Conservation (phyloP, 2,113 vertebrate species). For the Chionodraco myersi region DNA sequence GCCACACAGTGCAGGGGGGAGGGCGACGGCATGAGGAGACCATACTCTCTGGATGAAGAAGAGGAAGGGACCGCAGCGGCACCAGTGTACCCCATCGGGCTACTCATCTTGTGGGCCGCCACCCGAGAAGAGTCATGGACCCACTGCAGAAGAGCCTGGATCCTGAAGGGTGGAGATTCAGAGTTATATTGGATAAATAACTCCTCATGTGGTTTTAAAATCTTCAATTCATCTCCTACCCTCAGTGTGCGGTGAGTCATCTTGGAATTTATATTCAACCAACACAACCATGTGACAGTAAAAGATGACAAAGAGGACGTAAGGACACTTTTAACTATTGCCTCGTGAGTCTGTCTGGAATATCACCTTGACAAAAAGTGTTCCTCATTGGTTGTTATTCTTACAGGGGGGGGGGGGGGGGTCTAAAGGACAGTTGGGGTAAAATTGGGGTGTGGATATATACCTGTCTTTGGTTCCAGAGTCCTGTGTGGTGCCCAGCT, state of each 20-base stretch:
- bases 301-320: constrained; percentile 33
- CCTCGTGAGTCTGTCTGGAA: constrained; percentile 21
- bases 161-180: constrained; percentile 80
- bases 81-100: constrained; percentile 84
- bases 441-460: constrained; percentile 18
- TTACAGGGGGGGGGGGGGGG: too few relatives aligned
- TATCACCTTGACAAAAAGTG: constrained; percentile 21
- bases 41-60: constrained; percentile 89
- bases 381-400: constrained; percentile 4
- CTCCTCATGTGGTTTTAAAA: not conserved
- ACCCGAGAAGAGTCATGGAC: constrained; percentile 95
- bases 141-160: constrained; percentile 97
- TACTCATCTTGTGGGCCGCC: constrained; percentile 91
- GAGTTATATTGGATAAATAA: constrained; percentile 9
- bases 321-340: constrained; percentile 51
- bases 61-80: constrained; percentile 69
- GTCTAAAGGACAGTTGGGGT: not conserved
- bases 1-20: constrained; percentile 98
- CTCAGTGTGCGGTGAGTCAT: not conserved
- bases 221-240: not conserved
- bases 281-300: constrained; percentile 16
- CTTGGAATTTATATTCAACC: constrained; percentile 36
- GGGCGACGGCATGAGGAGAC: constrained; percentile 97
- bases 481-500: constrained; percentile 98
- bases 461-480: constrained; percentile 98